These are phyloP conservation scores for Pocillopora verrucosa DNA, from an alignment of 64 coral and sea anemone species.

Conservation along the genomic window DNA sequence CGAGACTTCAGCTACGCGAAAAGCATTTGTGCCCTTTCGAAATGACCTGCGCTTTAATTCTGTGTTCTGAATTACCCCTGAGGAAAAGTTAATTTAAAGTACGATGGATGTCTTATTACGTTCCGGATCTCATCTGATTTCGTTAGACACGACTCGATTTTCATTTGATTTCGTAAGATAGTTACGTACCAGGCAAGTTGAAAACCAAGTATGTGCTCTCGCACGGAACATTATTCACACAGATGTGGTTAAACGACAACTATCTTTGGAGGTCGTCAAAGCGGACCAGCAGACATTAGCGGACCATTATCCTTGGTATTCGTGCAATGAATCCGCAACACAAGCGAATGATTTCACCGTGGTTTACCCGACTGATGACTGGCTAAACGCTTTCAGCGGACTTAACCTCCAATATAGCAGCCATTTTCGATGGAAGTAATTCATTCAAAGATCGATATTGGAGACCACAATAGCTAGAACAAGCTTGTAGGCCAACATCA, in stretches of 20 bases:
- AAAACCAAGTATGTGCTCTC: constrained; percentile 8
- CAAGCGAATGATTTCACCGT: background rate
- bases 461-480: background rate
- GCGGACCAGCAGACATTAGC: background rate
- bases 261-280: background rate
- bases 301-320: background rate
- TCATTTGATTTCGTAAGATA: no score
- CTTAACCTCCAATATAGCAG: background rate
- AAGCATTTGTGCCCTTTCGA: background rate
- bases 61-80: background rate
- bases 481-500: constrained; percentile 19
- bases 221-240: background rate
- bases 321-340: background rate
- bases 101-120: background rate
- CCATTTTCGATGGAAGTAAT: background rate
- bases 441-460: constrained; percentile 10
- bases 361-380: background rate
- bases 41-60: no score
- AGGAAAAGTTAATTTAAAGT: background rate
- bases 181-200: constrained; percentile 8
- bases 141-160: background rate
- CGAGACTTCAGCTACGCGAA: constrained; percentile 1
- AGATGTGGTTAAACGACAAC: background rate
- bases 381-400: background rate
- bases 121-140: background rate